Evolutionary conservation across 2,888 invertebrate species (phyloP).

Genomic region (Lepidocyrtinus sp.): DNA sequence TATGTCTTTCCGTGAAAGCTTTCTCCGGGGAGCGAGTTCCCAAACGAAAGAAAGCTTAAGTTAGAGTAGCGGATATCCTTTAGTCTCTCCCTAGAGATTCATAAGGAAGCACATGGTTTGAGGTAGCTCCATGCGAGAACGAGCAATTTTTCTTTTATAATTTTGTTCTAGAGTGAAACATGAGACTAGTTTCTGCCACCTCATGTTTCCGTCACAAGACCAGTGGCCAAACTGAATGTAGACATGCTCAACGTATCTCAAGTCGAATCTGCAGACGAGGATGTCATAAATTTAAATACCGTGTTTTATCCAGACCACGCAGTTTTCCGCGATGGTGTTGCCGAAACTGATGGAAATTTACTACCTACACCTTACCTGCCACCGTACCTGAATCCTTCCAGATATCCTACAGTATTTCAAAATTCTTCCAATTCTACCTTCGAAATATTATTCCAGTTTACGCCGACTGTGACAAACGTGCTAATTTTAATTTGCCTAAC

Average conservation of each 20-base stretch:
- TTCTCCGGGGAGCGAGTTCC: too few species aligned
- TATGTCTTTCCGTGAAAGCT: too few species aligned
- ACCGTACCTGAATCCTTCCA: constrained; percentile 50
- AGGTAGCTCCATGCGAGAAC: background rate
- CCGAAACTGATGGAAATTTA: background rate
- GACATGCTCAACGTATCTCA: background rate
- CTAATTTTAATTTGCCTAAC: constrained; percentile 48
- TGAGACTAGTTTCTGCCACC: background rate
- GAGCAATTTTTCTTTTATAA: background rate
- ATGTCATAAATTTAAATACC: background rate
- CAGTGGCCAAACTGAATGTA: background rate
- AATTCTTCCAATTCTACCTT: constrained; percentile 49
- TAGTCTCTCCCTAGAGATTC: background rate
- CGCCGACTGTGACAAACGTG: constrained; percentile 55
- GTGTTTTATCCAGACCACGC: background rate
- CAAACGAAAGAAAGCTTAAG: background rate
- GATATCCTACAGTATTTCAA: constrained; percentile 40
- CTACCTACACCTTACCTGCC: constrained; percentile 28
- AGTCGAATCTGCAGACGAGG: background rate
- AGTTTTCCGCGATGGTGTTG: background rate
- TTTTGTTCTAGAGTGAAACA: too few species aligned
- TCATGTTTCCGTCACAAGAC: background rate
- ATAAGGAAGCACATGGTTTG: background rate
- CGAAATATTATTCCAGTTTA: constrained; percentile 56
- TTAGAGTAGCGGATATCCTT: background rate